A percentile compares a stretch with the other conserved stretches of the same genome.
Conservation (phyloP, 2,113 vertebrate genomes). For the Entomyzon cyanotis region DNA sequence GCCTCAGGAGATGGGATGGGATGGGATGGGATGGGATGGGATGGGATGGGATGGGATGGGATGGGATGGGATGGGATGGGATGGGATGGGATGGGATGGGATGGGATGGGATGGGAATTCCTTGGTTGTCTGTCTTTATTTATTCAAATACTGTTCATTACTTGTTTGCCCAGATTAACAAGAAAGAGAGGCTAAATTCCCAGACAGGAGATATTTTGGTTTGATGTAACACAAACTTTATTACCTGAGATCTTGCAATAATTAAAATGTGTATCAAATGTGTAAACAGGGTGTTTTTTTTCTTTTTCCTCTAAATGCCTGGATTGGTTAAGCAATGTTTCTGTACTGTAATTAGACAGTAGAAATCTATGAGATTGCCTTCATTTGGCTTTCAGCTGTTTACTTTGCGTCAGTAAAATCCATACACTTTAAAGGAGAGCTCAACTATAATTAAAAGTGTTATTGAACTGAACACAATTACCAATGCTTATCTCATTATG, state of each 20-base stretch:
- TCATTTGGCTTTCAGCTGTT: slow-evolving; percentile 51
- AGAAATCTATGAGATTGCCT: slow-evolving; percentile 51
- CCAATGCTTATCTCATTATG: slow-evolving; percentile 61
- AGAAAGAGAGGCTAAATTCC: background rate
- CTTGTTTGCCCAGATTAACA: background rate
- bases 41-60: too few relatives aligned
- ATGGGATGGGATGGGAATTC: background rate
- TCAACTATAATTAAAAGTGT: slow-evolving; percentile 70
- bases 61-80: rapidly evolving
- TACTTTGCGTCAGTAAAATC: slow-evolving; percentile 63
- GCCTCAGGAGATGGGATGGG: rapidly evolving
- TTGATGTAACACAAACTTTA: background rate
- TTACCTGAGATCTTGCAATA: background rate
- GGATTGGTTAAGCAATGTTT: background rate
- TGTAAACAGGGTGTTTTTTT: background rate
- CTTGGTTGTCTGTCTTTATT: background rate
- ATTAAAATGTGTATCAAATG: background rate
- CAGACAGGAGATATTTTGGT: background rate
- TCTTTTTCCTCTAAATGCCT: background rate
- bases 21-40: too few relatives aligned
- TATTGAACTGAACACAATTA: slow-evolving; percentile 69
- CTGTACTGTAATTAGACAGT: slow-evolving; percentile 57
- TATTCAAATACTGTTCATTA: background rate
- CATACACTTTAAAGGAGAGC: slow-evolving; percentile 56
- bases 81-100: too few relatives aligned